Percentiles rank a stretch among this genome's conserved stretches.
Conservation (phyloP, 2,113 vertebrate genomes). For the Podilymbus podiceps region DNA sequence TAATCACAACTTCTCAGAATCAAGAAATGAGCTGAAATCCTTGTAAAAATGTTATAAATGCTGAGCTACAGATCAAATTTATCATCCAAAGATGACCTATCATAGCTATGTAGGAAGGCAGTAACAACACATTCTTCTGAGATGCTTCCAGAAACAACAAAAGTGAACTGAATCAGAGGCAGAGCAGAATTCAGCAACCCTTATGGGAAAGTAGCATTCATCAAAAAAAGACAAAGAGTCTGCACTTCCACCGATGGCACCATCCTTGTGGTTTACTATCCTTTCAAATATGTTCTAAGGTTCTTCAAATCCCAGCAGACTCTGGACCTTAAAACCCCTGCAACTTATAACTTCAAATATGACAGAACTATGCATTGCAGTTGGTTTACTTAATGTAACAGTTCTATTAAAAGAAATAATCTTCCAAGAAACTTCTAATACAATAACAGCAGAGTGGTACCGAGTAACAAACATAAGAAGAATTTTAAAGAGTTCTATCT, state of each 20-base stretch:
- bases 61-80: not conserved
- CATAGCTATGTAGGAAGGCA: not conserved
- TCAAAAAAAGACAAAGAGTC: not conserved
- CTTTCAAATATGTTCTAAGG: not conserved
- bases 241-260: not conserved
- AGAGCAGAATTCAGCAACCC: not conserved
- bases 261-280: not conserved
- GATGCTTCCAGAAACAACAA: not conserved
- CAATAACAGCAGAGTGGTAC: not conserved
- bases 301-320: not conserved
- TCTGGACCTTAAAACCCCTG: not conserved
- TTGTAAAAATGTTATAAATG: not conserved
- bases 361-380: not conserved
- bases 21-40: not conserved
- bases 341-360: not conserved
- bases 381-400: not conserved
- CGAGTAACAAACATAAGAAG: not conserved
- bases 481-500: not conserved
- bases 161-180: not conserved
- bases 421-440: not conserved
- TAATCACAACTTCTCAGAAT: not conserved
- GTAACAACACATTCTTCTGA: not conserved
- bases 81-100: not conserved
- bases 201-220: not conserved
- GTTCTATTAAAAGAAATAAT: not conserved